Evolutionary conservation across 2,113 vertebrate species (phyloP), one percentile per base, ranked within the genome.

Genomic region (Menura novaehollandiae): DNA sequence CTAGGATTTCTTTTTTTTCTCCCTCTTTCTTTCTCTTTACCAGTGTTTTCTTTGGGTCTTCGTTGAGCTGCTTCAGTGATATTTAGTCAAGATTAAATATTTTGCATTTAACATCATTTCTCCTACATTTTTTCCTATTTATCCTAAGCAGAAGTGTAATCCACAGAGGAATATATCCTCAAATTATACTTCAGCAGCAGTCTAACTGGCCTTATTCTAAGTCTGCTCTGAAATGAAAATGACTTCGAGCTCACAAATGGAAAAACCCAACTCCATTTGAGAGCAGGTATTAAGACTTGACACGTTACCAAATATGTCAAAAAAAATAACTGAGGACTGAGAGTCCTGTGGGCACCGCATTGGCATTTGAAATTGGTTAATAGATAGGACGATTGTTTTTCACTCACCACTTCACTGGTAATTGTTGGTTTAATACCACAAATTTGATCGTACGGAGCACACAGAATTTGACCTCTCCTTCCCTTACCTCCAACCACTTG

Each of bases 341-440:
- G 85, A 92, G 49, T 89, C 83, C 62, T 93, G 86, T 8, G 41
- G 94, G 80, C 91, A 95, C 72, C 3, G 0, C 80, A 10, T 4
- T 93, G 96, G 92, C 94, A 91, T 89, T 78, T 46, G 33, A 79
- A 96, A 95, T 93, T 96, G 79, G 79, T 82, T 95, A 95, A 93
- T 88, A 94, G 79, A 90, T 77, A 94, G 90, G 85, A 51, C 32
- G 35, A 96, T 93, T 90, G 85, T 71, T 88, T 88, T 96, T 91
- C 91, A 68, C 87, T 96, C 94, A 87, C 80, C 55, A 26, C 93
- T 91, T 83, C 2, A 4, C 68, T 94, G 79, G 94, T 96, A 96
- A 96, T 89, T 97, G 95, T 86, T 69, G 84, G 82, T 10, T 93
- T 92, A 89, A 71, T 91, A 93, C 94, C 91, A 92, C 95, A 97